Evolutionary conservation across 2,113 vertebrate species (phyloP).

Genomic region (Solea senegalensis): DNA sequence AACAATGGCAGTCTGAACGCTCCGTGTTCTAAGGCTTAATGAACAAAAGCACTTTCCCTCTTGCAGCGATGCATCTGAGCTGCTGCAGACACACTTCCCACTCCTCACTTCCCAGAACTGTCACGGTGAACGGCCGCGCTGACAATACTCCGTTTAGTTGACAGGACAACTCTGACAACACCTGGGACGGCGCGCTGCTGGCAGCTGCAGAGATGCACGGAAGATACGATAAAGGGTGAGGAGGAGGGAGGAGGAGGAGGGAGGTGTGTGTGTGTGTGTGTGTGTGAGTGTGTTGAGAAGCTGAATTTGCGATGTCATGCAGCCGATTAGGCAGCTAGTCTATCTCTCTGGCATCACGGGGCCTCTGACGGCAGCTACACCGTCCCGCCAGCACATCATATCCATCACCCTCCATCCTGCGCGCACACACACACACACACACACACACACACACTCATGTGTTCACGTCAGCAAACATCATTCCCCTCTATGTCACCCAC

Average conservation of each 20-base stretch:
- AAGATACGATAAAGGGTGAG: conserved; percentile 36
- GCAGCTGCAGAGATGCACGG: conserved; percentile 32
- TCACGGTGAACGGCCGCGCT: conserved; percentile 34
- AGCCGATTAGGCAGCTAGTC: conserved; percentile 88
- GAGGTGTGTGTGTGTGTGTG: not conserved
- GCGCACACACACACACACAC: conserved; percentile 27
- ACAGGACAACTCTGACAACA: conserved; percentile 56
- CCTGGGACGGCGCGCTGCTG: conserved; percentile 10
- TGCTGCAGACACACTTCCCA: not conserved
- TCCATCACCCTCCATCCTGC: conserved; percentile 69
- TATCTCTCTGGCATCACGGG: conserved; percentile 78
- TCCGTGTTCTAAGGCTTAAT: too few species aligned
- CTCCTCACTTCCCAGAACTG: conserved; percentile 20
- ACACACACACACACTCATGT: conserved; percentile 61
- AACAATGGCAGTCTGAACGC: too few species aligned
- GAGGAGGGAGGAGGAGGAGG: conserved; percentile 42
- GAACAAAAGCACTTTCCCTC: too few species aligned
- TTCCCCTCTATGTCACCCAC: conserved; percentile 92
- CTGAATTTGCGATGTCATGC: conserved; percentile 83
- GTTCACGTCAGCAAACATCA: conserved; percentile 90
- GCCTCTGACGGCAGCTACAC: conserved; percentile 63
- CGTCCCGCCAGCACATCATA: conserved; percentile 73
- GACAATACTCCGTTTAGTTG: conserved; percentile 59
- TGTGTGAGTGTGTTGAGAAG: conserved; percentile 5
- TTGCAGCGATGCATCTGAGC: not conserved